Percentiles rank a stretch among this genome's conserved stretches.
Evolutionary conservation across 2,888 invertebrate species (phyloP).

Genomic region (Dendrolimus pini): DNA sequence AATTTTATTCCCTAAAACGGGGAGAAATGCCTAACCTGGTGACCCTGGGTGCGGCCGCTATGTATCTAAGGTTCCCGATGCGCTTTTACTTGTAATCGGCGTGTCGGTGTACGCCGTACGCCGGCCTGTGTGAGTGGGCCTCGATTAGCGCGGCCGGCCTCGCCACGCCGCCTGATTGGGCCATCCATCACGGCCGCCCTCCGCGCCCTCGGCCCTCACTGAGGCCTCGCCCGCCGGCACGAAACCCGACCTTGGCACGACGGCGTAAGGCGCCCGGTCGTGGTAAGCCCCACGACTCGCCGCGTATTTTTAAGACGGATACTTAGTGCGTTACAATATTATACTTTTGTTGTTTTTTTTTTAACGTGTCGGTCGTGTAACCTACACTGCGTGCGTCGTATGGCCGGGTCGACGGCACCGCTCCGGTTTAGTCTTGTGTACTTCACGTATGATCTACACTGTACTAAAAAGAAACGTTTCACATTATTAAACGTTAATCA

Average conservation of each 20-base stretch:
- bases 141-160: slow-evolving; percentile 69
- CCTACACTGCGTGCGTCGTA: slow-evolving; percentile 58
- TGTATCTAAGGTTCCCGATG: slow-evolving; percentile 48
- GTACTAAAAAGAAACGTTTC: no score
- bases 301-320: slow-evolving; percentile 72
- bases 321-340: slow-evolving; percentile 73
- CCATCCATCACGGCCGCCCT: slow-evolving; percentile 73
- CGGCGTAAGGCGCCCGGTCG: slow-evolving; percentile 2
- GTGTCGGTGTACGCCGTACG: slow-evolving; percentile 39
- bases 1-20: no score
- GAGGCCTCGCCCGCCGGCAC: slow-evolving; percentile 35
- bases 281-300: slow-evolving; percentile 33
- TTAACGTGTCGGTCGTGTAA: slow-evolving; percentile 43
- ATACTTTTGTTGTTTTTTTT: slow-evolving; percentile 62
- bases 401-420: slow-evolving; percentile 64
- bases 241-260: slow-evolving; percentile 31
- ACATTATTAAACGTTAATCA: no score
- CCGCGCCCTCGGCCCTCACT: slow-evolving; percentile 53
- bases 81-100: slow-evolving; percentile 53
- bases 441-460: no score
- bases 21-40: not conserved
- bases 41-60: slow-evolving; percentile 13
- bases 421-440: slow-evolving; percentile 3
- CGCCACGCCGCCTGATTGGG: slow-evolving; percentile 73
- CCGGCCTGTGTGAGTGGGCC: slow-evolving; percentile 58